Evolutionary conservation across 2,113 vertebrate genomes (phyloP).

Genomic region (Hiodon tergisus): DNA sequence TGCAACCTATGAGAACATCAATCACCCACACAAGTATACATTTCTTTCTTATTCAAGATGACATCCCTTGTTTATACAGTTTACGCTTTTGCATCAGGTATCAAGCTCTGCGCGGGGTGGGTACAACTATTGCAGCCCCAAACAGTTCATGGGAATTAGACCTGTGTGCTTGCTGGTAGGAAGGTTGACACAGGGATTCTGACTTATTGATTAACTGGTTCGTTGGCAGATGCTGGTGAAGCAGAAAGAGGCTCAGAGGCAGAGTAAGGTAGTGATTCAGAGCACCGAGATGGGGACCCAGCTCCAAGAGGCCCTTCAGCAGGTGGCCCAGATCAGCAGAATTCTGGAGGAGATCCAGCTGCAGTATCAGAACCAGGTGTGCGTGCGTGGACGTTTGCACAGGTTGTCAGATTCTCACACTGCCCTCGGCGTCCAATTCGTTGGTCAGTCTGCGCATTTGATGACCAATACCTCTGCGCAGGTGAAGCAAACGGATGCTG

Average conservation of each 20-base stretch:
- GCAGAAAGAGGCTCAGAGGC: conserved; percentile 44
- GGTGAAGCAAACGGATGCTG: conserved; percentile 33
- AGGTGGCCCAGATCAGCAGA: conserved; percentile 49
- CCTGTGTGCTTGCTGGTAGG: background rate
- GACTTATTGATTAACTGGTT: conserved; percentile 4
- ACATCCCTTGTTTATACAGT: no score
- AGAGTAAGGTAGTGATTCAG: conserved; percentile 41
- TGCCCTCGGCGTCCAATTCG: no score
- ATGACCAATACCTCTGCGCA: background rate
- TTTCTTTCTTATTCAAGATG: no score
- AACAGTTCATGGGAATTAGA: no score
- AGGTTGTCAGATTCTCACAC: background rate
- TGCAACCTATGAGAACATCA: no score
- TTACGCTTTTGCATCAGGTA: no score
- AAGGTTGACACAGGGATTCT: background rate
- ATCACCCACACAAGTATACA: no score
- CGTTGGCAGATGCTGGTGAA: conserved; percentile 60
- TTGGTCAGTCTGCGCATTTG: no score
- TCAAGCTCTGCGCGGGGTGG: no score
- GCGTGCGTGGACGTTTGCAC: background rate
- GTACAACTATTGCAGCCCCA: no score
- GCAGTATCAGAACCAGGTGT: conserved; percentile 53
- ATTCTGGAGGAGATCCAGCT: conserved; percentile 52
- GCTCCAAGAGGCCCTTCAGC: conserved; percentile 59
- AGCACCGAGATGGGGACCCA: conserved; percentile 36